Conservation (phyloP, 1,140 invertebrate species). For the Ceratitis capitata region DNA sequence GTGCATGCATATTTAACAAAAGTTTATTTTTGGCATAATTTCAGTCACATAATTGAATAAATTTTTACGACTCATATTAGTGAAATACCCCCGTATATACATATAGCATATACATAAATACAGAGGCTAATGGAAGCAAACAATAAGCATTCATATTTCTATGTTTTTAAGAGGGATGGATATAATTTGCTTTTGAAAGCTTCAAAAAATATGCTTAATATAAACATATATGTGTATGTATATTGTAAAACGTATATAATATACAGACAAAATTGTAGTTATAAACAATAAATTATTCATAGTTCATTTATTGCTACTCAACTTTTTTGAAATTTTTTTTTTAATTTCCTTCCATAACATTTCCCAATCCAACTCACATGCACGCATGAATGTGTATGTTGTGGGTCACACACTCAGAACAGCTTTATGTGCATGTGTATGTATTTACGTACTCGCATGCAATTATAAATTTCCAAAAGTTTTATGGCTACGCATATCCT, state of each 20-base stretch:
- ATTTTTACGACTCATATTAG: not conserved
- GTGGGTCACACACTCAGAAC: not conserved
- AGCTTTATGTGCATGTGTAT: too few species aligned
- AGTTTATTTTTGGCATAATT: not conserved
- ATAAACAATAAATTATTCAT: too few species aligned
- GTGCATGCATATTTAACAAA: not conserved
- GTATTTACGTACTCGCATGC: not conserved
- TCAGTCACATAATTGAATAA: constrained; percentile 18
- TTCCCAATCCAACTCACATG: not conserved
- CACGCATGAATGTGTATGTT: not conserved
- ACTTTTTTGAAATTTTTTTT: too few species aligned
- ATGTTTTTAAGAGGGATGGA: too few species aligned
- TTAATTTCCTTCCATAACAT: not conserved
- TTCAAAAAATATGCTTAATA: too few species aligned
- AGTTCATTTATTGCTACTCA: too few species aligned
- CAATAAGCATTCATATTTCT: too few species aligned
- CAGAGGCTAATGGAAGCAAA: too few species aligned
- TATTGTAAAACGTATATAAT: not conserved
- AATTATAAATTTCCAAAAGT: constrained; percentile 7
- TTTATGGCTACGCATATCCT: not conserved
- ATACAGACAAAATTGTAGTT: too few species aligned
- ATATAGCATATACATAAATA: not conserved
- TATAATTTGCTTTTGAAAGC: too few species aligned
- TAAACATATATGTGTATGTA: not conserved
- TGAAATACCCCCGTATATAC: not conserved